Conservation (phyloP, 1,140 invertebrate species). For the Drosophila chauvacae region DNA sequence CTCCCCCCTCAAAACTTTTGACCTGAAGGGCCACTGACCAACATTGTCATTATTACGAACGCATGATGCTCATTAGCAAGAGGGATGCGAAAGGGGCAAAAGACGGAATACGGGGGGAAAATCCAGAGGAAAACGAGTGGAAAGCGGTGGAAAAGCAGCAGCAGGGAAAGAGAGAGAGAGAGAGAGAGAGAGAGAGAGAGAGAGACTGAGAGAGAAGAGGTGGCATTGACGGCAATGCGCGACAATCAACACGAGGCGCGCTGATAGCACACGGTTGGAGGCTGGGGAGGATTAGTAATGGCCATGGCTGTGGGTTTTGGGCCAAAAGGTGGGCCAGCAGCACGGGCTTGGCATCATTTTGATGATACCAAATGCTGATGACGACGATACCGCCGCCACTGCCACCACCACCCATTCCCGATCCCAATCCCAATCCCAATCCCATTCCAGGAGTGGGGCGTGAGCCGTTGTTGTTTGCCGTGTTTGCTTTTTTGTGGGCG, state of each 20-base stretch:
- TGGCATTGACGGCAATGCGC: conserved; percentile 73
- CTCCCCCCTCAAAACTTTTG: not conserved
- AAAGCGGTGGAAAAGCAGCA: not conserved
- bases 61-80: conserved; percentile 63
- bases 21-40: conserved; percentile 17
- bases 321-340: conserved; percentile 60
- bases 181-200: conserved; percentile 16
- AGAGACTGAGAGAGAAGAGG: conserved; percentile 17
- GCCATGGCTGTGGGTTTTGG: conserved; percentile 43
- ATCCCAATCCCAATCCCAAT: conserved; percentile 19
- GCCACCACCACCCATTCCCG: not conserved
- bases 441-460: conserved; percentile 6
- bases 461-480: conserved; percentile 48
- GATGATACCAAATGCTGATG: conserved; percentile 62
- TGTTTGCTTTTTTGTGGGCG: conserved; percentile 71
- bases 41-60: conserved; percentile 47
- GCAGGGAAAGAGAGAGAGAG: not conserved
- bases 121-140: conserved; percentile 4
- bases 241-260: conserved; percentile 75
- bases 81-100: conserved; percentile 12
- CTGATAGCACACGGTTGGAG: conserved; percentile 64
- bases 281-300: conserved; percentile 73
- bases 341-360: conserved; percentile 64
- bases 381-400: conserved; percentile 32
- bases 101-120: not conserved